These are phyloP conservation scores for Microctenopoma steveboyesi DNA, from an alignment of 2,797 vertebrate species.

Conservation along the genomic window DNA sequence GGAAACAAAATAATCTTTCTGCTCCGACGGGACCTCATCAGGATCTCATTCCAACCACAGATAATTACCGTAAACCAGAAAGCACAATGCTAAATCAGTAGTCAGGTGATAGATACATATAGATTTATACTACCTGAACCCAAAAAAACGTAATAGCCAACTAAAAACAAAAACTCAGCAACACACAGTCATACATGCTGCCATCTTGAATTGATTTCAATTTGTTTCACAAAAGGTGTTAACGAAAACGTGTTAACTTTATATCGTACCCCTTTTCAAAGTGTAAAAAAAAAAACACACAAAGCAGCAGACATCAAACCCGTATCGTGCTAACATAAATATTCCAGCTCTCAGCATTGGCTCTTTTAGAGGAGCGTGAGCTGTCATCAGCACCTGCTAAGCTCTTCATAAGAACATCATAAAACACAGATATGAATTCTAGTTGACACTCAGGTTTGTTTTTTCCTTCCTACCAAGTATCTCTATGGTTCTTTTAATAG, in stretches of 20 bases:
- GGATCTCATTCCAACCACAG: no score
- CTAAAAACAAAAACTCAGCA: no score
- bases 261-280: constrained; percentile 38
- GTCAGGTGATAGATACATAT: no score
- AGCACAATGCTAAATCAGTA: no score
- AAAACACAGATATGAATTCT: constrained; percentile 50
- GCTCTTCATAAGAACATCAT: constrained; percentile 38
- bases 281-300: constrained; percentile 25
- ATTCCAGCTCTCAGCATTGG: constrained; percentile 23
- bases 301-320: constrained; percentile 39
- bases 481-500: constrained; percentile 40
- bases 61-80: no score
- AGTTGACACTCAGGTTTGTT: constrained; percentile 33
- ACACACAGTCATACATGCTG: no score
- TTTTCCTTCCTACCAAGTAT: constrained; percentile 40
- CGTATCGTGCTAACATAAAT: constrained; percentile 43
- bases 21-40: no score
- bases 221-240: constrained; percentile 30
- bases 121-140: no score
- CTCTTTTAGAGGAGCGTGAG: constrained; percentile 35
- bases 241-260: constrained; percentile 33
- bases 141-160: no score
- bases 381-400: constrained; percentile 43
- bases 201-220: no score
- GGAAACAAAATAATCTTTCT: no score